Conservation (phyloP, 2,113 vertebrate species). For the Lipophrys pholis region DNA sequence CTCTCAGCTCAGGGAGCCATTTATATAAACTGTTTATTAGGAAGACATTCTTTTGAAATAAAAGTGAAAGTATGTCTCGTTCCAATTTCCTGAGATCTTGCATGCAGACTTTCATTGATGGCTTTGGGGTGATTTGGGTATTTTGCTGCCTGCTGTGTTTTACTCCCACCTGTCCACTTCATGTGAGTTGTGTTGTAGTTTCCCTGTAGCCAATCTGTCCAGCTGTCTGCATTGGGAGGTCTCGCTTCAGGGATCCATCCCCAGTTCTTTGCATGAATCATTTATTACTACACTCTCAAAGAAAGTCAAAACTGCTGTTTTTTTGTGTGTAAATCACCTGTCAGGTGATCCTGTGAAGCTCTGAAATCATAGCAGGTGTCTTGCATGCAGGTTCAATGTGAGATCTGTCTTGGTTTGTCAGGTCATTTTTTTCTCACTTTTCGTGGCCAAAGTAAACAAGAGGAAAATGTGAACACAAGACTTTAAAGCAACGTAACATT, state of each 20-base stretch:
- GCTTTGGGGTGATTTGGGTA: background rate
- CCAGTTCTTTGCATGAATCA: conserved; percentile 40
- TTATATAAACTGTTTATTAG: conserved; percentile 2
- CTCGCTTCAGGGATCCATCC: conserved; percentile 67
- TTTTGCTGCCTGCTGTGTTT: conserved; percentile 27
- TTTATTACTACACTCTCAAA: conserved; percentile 63
- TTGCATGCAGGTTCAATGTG: background rate
- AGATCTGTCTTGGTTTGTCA: background rate
- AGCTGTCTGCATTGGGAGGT: conserved; percentile 61
- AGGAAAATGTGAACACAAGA: background rate
- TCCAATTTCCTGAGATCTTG: background rate
- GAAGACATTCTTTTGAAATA: background rate
- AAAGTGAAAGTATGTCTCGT: conserved; percentile 23
- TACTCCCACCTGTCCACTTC: conserved; percentile 46
- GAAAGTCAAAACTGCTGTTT: conserved; percentile 22
- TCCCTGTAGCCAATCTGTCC: conserved; percentile 58
- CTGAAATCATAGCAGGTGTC: conserved; percentile 47
- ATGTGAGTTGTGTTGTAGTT: conserved; percentile 28
- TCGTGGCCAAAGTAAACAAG: background rate
- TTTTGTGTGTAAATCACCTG: conserved; percentile 61
- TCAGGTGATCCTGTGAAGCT: conserved; percentile 53
- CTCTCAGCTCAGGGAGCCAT: background rate
- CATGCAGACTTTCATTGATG: no score
- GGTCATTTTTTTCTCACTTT: background rate
- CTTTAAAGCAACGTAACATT: background rate